A percentile compares a stretch with the other conserved stretches of the same genome.
Evolutionary conservation across 2,888 invertebrate genomes (phyloP).

Genomic region (Melangyna quadrimaculata): DNA sequence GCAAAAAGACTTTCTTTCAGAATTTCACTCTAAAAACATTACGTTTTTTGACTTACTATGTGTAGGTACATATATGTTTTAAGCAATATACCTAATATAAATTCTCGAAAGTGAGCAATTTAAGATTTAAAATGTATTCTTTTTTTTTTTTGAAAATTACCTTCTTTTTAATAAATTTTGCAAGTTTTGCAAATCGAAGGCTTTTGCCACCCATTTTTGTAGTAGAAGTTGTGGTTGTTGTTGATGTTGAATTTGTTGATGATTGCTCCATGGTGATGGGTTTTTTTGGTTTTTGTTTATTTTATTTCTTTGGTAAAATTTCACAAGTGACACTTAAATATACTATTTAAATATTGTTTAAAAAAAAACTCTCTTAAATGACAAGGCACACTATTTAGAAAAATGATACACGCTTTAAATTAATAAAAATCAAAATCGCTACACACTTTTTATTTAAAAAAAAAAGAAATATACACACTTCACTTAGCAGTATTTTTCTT

Average conservation of each 20-base stretch:
- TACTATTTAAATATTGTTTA: not conserved
- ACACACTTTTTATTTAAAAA: not conserved
- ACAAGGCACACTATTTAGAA: not conserved
- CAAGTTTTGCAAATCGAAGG: conserved; percentile 79
- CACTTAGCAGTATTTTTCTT: not conserved
- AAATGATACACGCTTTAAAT: not conserved
- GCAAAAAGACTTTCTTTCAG: too few relatives aligned
- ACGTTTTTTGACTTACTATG: too few relatives aligned
- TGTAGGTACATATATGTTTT: too few relatives aligned
- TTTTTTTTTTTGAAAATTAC: conserved; percentile 75
- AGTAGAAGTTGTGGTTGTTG: conserved; percentile 35
- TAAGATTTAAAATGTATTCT: not conserved
- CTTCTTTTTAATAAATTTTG: conserved; percentile 81
- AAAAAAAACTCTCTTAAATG: not conserved
- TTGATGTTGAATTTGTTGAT: conserved; percentile 15
- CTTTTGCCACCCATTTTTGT: conserved; percentile 78
- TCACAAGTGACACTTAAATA: not conserved
- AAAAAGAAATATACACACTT: too few relatives aligned
- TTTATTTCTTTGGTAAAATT: conserved; percentile 10
- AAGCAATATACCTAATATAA: not conserved
- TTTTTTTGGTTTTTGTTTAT: not conserved
- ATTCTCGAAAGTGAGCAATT: not conserved
- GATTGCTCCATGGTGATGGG: conserved; percentile 52
- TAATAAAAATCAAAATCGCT: not conserved
- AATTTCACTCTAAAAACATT: too few relatives aligned